A percentile compares a stretch with the other conserved stretches of the same genome.
Conservation (phyloP, 2,113 vertebrate genomes). For the Oncorhynchus nerka region DNA sequence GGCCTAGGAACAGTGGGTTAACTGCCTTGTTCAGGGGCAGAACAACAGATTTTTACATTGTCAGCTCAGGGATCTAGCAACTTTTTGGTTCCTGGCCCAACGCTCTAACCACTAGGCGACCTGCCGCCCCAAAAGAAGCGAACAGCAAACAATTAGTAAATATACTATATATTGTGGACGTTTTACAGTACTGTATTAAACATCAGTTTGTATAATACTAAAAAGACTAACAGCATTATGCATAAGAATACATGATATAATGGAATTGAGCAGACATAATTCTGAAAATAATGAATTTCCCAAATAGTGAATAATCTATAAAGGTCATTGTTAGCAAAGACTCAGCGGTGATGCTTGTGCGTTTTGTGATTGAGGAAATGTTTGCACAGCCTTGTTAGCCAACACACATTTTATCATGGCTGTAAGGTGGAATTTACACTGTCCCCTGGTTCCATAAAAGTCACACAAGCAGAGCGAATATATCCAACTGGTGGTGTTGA, state of each 20-base stretch:
- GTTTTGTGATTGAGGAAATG: slow-evolving; percentile 15
- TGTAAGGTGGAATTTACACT: slow-evolving; percentile 33
- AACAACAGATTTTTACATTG: no score
- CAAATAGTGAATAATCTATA: slow-evolving; percentile 43
- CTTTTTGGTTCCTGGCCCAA: neutral
- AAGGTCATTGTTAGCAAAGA: slow-evolving; percentile 58
- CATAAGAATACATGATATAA: neutral
- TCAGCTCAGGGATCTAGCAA: no score
- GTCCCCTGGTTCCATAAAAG: slow-evolving; percentile 63
- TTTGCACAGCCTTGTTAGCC: slow-evolving; percentile 48
- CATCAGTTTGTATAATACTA: neutral
- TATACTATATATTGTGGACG: no score
- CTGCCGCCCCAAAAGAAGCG: neutral
- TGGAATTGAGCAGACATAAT: slow-evolving; percentile 1
- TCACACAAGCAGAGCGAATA: slow-evolving; percentile 62
- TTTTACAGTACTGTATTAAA: neutral
- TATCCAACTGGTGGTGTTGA: slow-evolving; percentile 58
- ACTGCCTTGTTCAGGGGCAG: no score
- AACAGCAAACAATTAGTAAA: neutral
- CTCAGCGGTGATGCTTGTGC: slow-evolving; percentile 15
- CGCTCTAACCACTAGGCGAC: no score
- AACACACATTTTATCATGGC: slow-evolving; percentile 35
- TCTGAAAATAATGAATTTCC: slow-evolving; percentile 21
- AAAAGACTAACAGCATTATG: neutral
- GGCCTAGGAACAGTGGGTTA: no score